A percentile compares a stretch with the other conserved stretches of the same genome.
phyloP scores from a whole-genome alignment of 2,113 vertebrate species.

The Notarius lentiginosus region DNA sequence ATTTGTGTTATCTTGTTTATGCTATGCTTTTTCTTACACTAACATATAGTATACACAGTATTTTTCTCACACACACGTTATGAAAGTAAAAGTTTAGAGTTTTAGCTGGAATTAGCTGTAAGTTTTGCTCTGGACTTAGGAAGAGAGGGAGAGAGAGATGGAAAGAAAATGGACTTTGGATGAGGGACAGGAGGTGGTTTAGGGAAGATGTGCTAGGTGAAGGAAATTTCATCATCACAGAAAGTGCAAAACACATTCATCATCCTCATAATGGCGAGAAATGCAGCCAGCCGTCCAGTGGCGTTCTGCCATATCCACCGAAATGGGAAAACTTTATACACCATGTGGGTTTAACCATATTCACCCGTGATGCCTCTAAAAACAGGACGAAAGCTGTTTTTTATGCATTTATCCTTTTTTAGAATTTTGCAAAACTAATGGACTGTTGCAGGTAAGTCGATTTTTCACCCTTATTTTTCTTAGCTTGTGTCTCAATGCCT shows the following conservation, averaged over 20 bases:
- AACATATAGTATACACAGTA: not conserved
- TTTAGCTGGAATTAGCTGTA: not conserved
- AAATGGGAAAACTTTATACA: slow-evolving; percentile 49
- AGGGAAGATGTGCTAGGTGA: slow-evolving; percentile 46
- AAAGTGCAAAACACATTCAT: slow-evolving; percentile 61
- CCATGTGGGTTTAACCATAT: slow-evolving; percentile 31
- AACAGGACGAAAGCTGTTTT: slow-evolving; percentile 36
- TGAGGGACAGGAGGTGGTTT: slow-evolving; percentile 10
- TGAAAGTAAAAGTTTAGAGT: slow-evolving; percentile 12
- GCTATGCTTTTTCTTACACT: not conserved
- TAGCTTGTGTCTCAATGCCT: slow-evolving; percentile 14
- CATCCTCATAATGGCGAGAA: slow-evolving; percentile 45
- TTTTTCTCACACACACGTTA: not conserved
- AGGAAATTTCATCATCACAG: slow-evolving; percentile 52
- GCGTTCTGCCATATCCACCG: slow-evolving; percentile 37
- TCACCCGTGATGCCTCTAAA: slow-evolving; percentile 30
- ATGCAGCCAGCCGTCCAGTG: slow-evolving; percentile 25
- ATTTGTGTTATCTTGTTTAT: slow-evolving; percentile 28
- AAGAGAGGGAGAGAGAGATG: not conserved
- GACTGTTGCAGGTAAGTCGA: slow-evolving; percentile 62
- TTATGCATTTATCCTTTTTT: slow-evolving; percentile 37
- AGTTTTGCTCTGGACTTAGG: not conserved
- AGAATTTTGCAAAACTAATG: slow-evolving; percentile 49
- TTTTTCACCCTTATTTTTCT: slow-evolving; percentile 42
- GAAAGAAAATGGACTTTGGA: slow-evolving; percentile 10